Conservation (phyloP, 2,888 invertebrate species). For the Rhabditophanes sp. region DNA sequence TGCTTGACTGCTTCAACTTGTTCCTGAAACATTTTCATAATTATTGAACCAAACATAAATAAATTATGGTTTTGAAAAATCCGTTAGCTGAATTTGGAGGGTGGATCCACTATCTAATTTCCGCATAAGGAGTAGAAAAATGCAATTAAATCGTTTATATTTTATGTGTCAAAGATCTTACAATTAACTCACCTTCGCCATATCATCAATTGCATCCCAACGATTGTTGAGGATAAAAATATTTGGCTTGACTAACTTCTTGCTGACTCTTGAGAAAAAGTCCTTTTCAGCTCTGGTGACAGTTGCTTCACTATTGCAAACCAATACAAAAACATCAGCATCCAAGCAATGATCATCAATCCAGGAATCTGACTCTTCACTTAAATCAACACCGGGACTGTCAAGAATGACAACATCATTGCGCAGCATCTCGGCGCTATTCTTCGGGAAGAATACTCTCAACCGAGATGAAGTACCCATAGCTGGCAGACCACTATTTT, state of each 20-base stretch:
- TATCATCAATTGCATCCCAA: conserved; percentile 95
- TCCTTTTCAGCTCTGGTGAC: conserved; percentile 97
- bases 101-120: too few species aligned
- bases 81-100: too few species aligned
- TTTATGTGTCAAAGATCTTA: too few species aligned
- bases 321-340: conserved; percentile 96
- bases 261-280: conserved; percentile 96
- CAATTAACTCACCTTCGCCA: too few species aligned
- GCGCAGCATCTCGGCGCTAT: conserved; percentile 72
- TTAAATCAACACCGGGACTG: conserved; percentile 94
- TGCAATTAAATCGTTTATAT: too few species aligned
- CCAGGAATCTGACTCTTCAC: conserved; percentile 93
- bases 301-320: conserved; percentile 95
- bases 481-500: conserved; percentile 19
- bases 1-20: conserved; percentile 57
- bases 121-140: too few species aligned
- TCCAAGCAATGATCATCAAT: conserved; percentile 98
- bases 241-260: conserved; percentile 87
- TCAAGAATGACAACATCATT: conserved; percentile 98
- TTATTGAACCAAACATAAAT: too few species aligned
- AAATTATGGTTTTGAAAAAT: too few species aligned
- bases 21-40: too few species aligned
- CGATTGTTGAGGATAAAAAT: conserved; percentile 96
- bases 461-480: conserved; percentile 26
- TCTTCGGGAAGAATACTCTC: conserved; percentile 83